A percentile compares a stretch with the other conserved stretches of the same genome.
phyloP scores from a whole-genome alignment of 2,113 vertebrate genomes.

The Odobenus rosmarus region DNA sequence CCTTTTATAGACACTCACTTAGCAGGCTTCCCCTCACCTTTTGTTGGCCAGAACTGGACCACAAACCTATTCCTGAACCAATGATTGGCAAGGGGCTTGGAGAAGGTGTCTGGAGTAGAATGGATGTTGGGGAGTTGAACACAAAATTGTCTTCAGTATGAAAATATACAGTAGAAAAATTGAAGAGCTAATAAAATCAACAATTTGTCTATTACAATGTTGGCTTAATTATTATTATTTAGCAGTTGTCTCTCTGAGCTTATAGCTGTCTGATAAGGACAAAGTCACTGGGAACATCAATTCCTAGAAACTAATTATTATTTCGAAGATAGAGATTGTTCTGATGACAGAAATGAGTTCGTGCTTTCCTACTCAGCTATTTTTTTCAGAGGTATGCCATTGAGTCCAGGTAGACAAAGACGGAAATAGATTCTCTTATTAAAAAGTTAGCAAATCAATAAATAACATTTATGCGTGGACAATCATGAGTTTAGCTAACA shows the following conservation, averaged over 20 bases:
- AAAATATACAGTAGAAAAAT: conserved; percentile 1
- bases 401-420: neutral
- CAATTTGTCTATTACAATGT: neutral
- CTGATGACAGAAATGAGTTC: neutral
- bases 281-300: conserved; percentile 29
- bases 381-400: neutral
- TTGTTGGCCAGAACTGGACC: neutral
- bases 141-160: conserved; percentile 10
- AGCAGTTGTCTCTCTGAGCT: neutral
- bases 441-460: conserved; percentile 22
- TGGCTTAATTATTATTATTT: conserved; percentile 21
- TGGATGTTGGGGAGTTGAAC: neutral
- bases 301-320: neutral
- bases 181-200: neutral
- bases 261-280: neutral
- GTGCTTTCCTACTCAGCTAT: neutral
- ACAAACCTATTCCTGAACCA: neutral
- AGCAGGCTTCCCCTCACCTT: neutral
- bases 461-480: neutral
- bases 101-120: neutral
- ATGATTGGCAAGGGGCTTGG: neutral
- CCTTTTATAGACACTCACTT: neutral
- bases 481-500: neutral
- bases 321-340: conserved; percentile 13
- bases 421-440: neutral